Base-by-base conservation (phyloP, 2,797 vertebrate genomes). In the Acestrorhynchus altus region DNA sequence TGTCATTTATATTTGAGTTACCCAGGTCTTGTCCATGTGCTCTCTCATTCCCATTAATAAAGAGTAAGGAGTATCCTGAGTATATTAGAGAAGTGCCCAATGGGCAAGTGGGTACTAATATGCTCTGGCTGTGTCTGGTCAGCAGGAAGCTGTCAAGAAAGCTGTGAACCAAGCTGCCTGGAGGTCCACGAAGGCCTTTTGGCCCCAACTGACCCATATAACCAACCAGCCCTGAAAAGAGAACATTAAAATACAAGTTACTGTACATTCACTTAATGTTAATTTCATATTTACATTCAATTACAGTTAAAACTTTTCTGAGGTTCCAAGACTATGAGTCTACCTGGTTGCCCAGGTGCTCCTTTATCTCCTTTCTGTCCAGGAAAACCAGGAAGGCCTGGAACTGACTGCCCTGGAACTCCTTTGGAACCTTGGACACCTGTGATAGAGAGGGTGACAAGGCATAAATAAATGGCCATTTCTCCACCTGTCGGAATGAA, bases 21-120 rank as follows among this genome's bases (percentile, higher is more conserved):
- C 97, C 97, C 72, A 98, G 92, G 85, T 98, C 97, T 86, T 98
- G 97, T 85, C 96, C 96, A 0, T 97, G 95, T 8, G 95, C 95
- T 73, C 86, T 91, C 75, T 95, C 94, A 47, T 98, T 97, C 70
- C 96, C 96, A 72, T 97, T 96, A 71, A 98, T 93, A 78, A 95
- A 98, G 46, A 98, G 94, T 84, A 98, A 93, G 0, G 97, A 98
- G 86, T 95, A 98, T 20, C 97, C 97, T 0, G 60, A 76, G 11
- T 94, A 96, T 42, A 98, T 76, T 0, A 78, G 63, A 0, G 52
- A 78, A 2, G 95, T 95, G 18, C 91, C 94, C 1, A 8, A 15
- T 0, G 96, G 97, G 77, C 97, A 98, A 0, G 46, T 76, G 77
- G 97, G 96, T 57, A 89, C 64, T 0, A 6, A 40, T 1, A 81